Evolutionary conservation across 2,113 vertebrate species (phyloP), one percentile per base, ranked within the genome.

Genomic region (Rhinopomastus cyanomelas): DNA sequence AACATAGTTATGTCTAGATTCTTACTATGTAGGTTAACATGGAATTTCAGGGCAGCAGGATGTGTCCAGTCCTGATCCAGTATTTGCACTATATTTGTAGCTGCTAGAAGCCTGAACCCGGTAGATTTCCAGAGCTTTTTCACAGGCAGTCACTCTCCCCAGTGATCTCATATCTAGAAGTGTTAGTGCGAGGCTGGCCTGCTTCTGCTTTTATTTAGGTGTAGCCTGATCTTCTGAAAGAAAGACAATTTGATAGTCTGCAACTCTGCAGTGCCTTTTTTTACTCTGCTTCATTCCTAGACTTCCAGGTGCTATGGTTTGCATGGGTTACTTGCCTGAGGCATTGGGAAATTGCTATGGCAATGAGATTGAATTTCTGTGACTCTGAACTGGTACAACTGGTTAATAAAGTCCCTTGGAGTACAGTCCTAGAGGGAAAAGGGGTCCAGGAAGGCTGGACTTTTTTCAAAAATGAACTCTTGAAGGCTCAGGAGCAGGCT

Each of bases 81-180:
- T 66, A 68, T 72, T 88, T 68, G 34, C 44, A 46, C 68, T 83
- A 4, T 27, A 62, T 66, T 52, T 62, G 22, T 60, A 83, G 60
- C 30, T 85, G 34, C 71, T 87, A 37, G 59, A 79, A 90, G 51
- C 46, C 56, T 88, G 67, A 94, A 78, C n/a, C 34, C 60, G 36
- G 20, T 68, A 67, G 75, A 12, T 90, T 95, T 93, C 81, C 84
- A 90, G 78, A 75, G 29, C 62, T 74, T 21, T 68, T 81, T 91
- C 74, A 51, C 71, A 88, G 48, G 18, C 72, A 89, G 27, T 74
- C 75, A 53, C 78, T 81, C 67, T 85, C 51, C 37, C 46, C 48
- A 68, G 32, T 69, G 55, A 73, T 87, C 42, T 78, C 53, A 64
- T 72, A 83, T 9, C 3, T 3, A n/a, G 36, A 85, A 75, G 65